Conservation (phyloP, 1,140 invertebrate species). For the Drosophila auraria region DNA sequence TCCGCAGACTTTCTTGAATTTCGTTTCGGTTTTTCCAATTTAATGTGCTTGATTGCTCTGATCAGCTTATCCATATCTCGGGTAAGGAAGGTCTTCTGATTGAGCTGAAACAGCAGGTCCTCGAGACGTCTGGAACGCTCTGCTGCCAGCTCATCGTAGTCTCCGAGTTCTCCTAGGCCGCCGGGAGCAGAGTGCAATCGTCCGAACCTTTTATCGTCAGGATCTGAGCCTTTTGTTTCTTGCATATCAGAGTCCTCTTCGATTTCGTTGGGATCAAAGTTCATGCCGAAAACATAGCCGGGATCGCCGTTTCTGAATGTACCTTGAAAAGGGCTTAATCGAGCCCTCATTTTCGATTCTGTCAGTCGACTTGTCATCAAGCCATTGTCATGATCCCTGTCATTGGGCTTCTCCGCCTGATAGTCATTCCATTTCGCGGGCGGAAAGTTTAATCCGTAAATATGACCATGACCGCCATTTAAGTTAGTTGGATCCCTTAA, state of each 20-base stretch:
- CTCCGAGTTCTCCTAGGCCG: background rate
- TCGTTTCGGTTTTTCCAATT: background rate
- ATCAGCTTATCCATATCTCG: background rate
- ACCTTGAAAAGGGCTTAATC: no score
- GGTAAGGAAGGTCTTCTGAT: conserved; percentile 8
- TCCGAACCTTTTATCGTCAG: background rate
- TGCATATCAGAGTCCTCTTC: no score
- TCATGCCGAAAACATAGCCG: no score
- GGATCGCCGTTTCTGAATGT: no score
- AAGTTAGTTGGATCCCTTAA: background rate
- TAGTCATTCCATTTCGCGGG: no score
- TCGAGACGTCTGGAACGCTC: background rate
- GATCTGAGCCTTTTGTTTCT: no score
- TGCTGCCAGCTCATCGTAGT: background rate
- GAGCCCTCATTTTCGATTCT: no score
- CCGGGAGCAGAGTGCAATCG: background rate
- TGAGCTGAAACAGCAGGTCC: background rate
- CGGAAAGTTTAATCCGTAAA: background rate
- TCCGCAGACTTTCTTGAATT: no score
- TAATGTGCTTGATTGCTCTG: background rate
- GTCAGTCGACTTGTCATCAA: no score
- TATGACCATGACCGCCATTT: background rate
- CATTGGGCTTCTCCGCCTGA: no score
- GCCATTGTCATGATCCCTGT: no score
- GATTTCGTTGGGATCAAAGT: background rate